phyloP scores from a whole-genome alignment of 2,888 invertebrate species.

The Gisinianus flammeolus region DNA sequence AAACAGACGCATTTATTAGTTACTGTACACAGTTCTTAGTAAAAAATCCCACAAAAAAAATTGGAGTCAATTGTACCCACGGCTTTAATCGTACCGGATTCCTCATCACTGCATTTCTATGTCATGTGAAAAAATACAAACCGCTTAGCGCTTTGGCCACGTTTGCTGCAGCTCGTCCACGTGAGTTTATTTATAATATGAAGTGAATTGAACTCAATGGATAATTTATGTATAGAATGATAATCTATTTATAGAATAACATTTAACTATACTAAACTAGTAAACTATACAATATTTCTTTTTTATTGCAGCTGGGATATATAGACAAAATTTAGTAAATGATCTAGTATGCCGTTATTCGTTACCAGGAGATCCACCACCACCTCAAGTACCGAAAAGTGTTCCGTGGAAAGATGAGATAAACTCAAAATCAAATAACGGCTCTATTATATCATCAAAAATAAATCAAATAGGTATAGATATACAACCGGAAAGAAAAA shows the following conservation, averaged over 20 bases:
- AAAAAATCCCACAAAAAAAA: slow-evolving; percentile 77
- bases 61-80: slow-evolving; percentile 95
- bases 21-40: slow-evolving; percentile 79
- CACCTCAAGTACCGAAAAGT: slow-evolving; percentile 16
- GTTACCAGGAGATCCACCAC: not conserved
- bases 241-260: too few relatives aligned
- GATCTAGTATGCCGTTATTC: slow-evolving; percentile 3
- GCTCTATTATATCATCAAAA: not conserved
- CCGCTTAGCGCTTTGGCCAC: slow-evolving; percentile 80
- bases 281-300: too few relatives aligned
- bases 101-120: slow-evolving; percentile 87
- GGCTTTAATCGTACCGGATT: slow-evolving; percentile 99
- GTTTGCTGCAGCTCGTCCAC: slow-evolving; percentile 78
- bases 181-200: too few relatives aligned
- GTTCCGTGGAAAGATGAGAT: slow-evolving; percentile 29
- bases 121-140: slow-evolving; percentile 81
- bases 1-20: slow-evolving; percentile 81
- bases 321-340: slow-evolving; percentile 76
- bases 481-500: too few relatives aligned
- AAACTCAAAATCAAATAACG: not conserved
- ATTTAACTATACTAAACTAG: too few relatives aligned
- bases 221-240: too few relatives aligned
- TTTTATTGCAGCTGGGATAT: too few relatives aligned
- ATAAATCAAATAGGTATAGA: too few relatives aligned
- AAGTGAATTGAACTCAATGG: too few relatives aligned